Evolutionary conservation across 1,140 invertebrate genomes (phyloP).

Genomic region (Drosophila leontia): DNA sequence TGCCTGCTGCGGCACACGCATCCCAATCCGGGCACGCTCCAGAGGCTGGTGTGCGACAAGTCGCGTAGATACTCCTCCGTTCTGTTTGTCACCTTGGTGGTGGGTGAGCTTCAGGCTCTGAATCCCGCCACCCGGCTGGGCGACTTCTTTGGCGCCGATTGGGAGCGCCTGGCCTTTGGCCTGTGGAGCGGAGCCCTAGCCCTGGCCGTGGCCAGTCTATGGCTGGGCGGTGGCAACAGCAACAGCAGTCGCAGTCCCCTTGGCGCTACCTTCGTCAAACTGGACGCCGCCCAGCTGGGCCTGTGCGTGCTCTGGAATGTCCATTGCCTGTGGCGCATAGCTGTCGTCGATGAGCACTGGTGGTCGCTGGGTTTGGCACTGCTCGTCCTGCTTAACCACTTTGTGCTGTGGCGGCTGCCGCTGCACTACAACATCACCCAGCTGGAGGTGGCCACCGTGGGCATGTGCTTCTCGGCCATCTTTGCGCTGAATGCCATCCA

Average conservation of each 20-base stretch:
- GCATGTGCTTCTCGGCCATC: conserved; percentile 70
- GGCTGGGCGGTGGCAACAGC: conserved; percentile 10
- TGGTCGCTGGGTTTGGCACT: conserved; percentile 62
- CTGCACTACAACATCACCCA: conserved; percentile 61
- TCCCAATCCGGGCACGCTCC: conserved; percentile 66
- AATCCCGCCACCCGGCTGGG: conserved; percentile 21
- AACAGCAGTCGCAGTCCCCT: not conserved
- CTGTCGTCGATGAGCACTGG: conserved; percentile 55
- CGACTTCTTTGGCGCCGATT: conserved; percentile 33
- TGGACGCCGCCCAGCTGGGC: conserved; percentile 38
- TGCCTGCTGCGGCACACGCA: conserved; percentile 72
- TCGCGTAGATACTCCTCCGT: conserved; percentile 60
- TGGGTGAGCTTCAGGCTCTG: conserved; percentile 55
- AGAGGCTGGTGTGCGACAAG: conserved; percentile 56
- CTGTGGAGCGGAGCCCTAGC: conserved; percentile 46
- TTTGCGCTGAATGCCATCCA: conserved; percentile 68
- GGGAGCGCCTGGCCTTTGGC: conserved; percentile 40
- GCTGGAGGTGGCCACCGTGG: conserved; percentile 63
- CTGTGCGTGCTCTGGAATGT: conserved; percentile 68
- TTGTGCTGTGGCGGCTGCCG: conserved; percentile 65
- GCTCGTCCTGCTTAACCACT: conserved; percentile 66
- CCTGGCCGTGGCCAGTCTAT: conserved; percentile 34
- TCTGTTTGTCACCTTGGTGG: conserved; percentile 62
- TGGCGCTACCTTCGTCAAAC: conserved; percentile 1
- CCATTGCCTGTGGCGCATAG: conserved; percentile 57